Percentiles rank a stretch among this genome's conserved stretches.
phyloP scores from a whole-genome alignment of 2,888 invertebrate species.

The Conomelus anceps region DNA sequence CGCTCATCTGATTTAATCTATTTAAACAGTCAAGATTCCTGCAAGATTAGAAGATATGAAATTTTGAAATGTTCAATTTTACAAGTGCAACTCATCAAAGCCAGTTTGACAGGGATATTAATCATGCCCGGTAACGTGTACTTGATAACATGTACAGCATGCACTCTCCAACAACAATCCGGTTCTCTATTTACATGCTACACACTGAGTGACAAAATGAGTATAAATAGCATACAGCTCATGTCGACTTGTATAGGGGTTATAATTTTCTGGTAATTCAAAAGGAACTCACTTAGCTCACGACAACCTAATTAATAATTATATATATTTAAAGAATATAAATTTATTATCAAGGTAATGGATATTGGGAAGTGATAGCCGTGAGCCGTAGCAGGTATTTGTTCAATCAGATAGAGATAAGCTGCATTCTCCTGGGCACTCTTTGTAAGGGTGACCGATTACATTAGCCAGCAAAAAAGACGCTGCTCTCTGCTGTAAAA shows the following conservation, averaged over 20 bases:
- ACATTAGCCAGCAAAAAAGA: no score
- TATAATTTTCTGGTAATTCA: neutral
- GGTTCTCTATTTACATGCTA: neutral
- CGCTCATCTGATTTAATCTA: neutral
- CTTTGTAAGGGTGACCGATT: no score
- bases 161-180: neutral
- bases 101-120: neutral
- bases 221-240: neutral
- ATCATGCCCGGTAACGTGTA: neutral
- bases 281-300: neutral
- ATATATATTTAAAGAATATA: no score
- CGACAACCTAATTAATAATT: neutral
- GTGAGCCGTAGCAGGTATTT: no score
- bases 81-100: neutral
- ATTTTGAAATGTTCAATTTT: neutral
- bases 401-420: no score
- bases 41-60: neutral
- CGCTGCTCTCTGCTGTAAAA: no score
- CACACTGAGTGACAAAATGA: neutral
- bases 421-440: no score
- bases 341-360: no score
- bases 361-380: no score
- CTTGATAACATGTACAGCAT: neutral
- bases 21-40: neutral
- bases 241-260: neutral